These are phyloP conservation scores for Meta bourneti DNA, from an alignment of 2,888 invertebrate species.

Conservation along the genomic window DNA sequence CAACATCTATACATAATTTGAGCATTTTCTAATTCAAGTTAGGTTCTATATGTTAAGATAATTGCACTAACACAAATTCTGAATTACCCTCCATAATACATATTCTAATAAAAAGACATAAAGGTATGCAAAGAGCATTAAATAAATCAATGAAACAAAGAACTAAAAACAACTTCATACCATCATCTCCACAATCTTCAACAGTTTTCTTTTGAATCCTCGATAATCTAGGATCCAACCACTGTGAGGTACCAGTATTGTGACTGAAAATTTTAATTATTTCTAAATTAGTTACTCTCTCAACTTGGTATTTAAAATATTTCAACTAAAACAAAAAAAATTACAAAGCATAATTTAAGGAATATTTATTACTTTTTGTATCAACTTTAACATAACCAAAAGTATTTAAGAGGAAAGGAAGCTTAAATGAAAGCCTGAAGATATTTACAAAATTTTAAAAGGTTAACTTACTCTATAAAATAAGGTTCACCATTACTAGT, in stretches of 20 bases:
- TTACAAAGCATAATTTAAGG: no score
- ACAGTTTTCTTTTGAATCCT: constrained; percentile 94
- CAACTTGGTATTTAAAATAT: no score
- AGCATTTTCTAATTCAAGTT: not conserved
- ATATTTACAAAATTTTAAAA: not conserved
- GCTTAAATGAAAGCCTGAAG: not conserved
- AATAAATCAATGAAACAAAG: not conserved
- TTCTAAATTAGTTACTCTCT: not conserved
- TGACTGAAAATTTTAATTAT: constrained; percentile 85
- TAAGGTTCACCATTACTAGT: constrained; percentile 98
- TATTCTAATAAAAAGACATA: not conserved
- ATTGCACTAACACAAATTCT: not conserved
- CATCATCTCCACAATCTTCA: constrained; percentile 93
- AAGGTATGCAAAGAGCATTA: not conserved
- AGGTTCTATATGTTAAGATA: not conserved
- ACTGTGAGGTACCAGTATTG: constrained; percentile 97
- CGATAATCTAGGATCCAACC: constrained; percentile 96
- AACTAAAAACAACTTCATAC: constrained; percentile 78
- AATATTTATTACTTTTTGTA: not conserved
- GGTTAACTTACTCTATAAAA: constrained; percentile 90
- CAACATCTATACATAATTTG: no score
- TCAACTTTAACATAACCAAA: not conserved
- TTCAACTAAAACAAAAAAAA: not conserved
- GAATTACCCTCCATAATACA: not conserved
- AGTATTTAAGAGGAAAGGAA: not conserved